Evolutionary conservation across 2,113 vertebrate species (phyloP).

Genomic region (Dipodomys stephensi): DNA sequence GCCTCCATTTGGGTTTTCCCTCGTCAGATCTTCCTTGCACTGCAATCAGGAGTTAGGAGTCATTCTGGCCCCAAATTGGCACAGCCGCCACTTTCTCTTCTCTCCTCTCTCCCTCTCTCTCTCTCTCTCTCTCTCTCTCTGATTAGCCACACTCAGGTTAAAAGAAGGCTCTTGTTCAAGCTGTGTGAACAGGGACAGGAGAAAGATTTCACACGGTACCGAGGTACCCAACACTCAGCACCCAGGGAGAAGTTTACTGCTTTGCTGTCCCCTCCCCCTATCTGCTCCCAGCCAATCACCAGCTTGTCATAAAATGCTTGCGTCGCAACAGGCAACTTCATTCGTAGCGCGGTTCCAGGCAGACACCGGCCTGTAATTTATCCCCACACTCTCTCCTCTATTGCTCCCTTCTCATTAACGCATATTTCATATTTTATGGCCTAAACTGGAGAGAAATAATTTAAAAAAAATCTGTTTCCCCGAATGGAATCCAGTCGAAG

Average conservation of each 20-base stretch:
- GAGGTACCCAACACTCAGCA: background rate
- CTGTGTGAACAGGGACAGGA: background rate
- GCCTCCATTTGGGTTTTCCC: background rate
- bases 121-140: background rate
- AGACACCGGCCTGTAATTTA: background rate
- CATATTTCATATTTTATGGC: conserved; percentile 30
- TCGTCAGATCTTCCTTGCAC: background rate
- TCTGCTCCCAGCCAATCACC: background rate
- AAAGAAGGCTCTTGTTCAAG: background rate
- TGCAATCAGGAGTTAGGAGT: conserved; percentile 16
- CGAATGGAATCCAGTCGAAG: background rate
- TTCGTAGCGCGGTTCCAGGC: conserved; percentile 34
- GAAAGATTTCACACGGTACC: background rate
- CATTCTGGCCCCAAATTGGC: fast-evolving
- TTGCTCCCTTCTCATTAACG: background rate
- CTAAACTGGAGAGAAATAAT: background rate
- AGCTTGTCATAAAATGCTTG: background rate
- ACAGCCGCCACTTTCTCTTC: background rate
- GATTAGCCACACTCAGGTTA: background rate
- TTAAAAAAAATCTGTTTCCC: background rate
- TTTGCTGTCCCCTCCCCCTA: background rate
- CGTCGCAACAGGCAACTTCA: background rate
- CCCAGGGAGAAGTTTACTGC: background rate
- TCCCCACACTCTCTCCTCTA: background rate
- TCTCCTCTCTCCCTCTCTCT: background rate